Evolutionary conservation across 2,113 vertebrate species (phyloP), one percentile per base, ranked within the genome.

Genomic region (Tapirus terrestris): DNA sequence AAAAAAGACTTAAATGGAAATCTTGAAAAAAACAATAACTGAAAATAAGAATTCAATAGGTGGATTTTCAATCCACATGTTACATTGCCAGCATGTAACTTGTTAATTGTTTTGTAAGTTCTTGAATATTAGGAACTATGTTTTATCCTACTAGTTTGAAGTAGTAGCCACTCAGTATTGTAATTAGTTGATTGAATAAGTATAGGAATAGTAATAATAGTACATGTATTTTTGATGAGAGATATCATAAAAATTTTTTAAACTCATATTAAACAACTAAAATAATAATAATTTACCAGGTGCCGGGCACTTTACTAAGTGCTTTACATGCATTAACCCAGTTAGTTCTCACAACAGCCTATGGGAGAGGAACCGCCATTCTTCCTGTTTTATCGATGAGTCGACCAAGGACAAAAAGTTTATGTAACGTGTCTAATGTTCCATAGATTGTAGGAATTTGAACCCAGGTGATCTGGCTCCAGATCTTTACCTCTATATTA

Each of bases 211-310:
- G 82, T 84, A 94, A 91, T 63, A 48, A 91, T 67, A 65, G 84
- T 91, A 80, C 18, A 17, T n/a, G 23, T 72, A 29, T 82, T 77
- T 95, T 95, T 81, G 53, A 53, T 56, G 7, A 88, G 33, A 63
- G 18, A 91, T 45, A 85, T 87, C 39, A 83, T 43, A 45, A 48
- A 65, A 31, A 21, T 84, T 89, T 29, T 48, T 4, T 80, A 86
- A 93, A 67, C 9, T 88, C 43, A 43, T 48, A 81, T 96, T 70
- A 85, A 93, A 60, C 70, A 89, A 48, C 45, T 79, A 90, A 95
- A 91, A 68, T 76, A 67, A 12, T 65, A 67, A 39, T 60, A 51
- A 91, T 60, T 86, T 67, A 61, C 45, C 39, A 89, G 43, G 9
- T 45, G 11, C 20, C 14, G 21, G 65, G 18, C 21, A 93, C 53